Evolutionary conservation across 2,797 vertebrate genomes (phyloP).

Genomic region (Falco rusticolus): DNA sequence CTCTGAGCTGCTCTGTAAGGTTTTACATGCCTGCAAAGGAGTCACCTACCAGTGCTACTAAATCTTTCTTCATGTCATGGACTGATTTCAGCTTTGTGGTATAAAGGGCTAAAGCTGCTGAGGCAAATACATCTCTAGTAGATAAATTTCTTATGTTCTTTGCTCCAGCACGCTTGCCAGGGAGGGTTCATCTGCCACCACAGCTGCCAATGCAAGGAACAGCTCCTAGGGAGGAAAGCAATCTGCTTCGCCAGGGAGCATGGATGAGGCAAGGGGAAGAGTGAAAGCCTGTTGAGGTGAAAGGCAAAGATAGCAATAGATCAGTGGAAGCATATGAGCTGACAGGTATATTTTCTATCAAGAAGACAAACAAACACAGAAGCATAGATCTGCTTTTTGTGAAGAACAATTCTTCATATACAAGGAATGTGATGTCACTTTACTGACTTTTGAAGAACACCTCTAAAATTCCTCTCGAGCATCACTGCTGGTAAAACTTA

Average conservation of each 20-base stretch:
- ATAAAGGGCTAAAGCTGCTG: neutral
- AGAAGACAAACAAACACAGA: neutral
- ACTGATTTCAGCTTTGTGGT: neutral
- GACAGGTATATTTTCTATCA: neutral
- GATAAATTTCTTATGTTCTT: neutral
- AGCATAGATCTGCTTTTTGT: neutral
- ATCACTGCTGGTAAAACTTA: neutral
- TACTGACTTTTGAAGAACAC: neutral
- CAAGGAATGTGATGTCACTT: neutral
- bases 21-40: neutral
- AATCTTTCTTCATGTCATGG: neutral
- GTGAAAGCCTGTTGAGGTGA: neutral
- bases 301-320: neutral
- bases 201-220: neutral
- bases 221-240: neutral
- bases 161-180: neutral
- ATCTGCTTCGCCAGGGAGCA: neutral
- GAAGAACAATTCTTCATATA: neutral
- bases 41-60: neutral
- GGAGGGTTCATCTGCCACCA: neutral
- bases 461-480: neutral
- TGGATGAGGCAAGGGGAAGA: neutral
- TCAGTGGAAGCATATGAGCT: neutral
- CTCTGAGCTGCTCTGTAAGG: neutral
- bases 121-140: neutral